Evolutionary conservation across 2,113 vertebrate species (phyloP), one percentile per base, ranked within the genome.

Genomic region (Prionailurus viverrinus): DNA sequence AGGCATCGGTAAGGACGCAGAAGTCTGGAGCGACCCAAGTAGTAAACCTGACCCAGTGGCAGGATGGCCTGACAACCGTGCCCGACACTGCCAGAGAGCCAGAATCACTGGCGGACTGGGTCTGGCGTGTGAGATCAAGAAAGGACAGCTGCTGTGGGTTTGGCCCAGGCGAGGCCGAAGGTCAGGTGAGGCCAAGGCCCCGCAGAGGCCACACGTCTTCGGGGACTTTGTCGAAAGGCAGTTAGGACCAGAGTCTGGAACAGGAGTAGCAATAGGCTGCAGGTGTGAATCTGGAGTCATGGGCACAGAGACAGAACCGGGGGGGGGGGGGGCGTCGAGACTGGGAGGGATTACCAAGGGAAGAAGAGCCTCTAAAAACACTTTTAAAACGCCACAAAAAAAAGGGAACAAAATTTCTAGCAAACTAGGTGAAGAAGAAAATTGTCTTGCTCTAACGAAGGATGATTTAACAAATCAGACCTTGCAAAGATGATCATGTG

Each of bases 401-500:
- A 87, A 29, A 45, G 45, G 53, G 63, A 89, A 88, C 8, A 63
- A 1, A 27, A 48, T 36, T 5, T 12, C 2, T 15, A 63, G 85
- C 51, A 61, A 81, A 63, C 51, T 13, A 48, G 13, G 39, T 33
- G 29, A 36, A 76, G 7, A 80, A 58, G 6, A 19, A 61, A 68
- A 45, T 21, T 68, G 48, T 94, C 31, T 36, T 61, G 29, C 14
- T 31, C 65, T 39, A 7, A n/a, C 2, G 16, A 63, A 89, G 51
- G 23, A 18, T 25, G 71, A 85, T 8, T 36, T 58, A 5, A 55
- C 41, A 91, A 33, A 39, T 5, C 25, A 36, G 19, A 80, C 58
- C 41, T 21, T 53, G 41, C 10, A 14, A 25, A 51, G 45, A 65
- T 0, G 1, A 29, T 33, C 21, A 0, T 4, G 16, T 1, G 8